Conservation (phyloP, 1,140 invertebrate species). For the Bombus turneri region DNA sequence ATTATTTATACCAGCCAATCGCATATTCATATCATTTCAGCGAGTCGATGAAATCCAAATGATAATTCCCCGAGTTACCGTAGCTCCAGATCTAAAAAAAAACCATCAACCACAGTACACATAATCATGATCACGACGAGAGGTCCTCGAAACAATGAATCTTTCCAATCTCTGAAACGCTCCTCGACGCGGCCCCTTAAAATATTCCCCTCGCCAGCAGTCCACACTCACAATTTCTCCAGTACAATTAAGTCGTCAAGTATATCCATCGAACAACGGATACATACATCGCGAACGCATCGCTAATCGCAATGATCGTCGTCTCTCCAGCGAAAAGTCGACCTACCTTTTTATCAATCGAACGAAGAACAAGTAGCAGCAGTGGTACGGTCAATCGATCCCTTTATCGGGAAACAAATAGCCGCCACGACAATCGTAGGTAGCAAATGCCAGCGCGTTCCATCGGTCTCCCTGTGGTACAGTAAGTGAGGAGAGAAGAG, state of each 20-base stretch:
- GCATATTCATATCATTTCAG: not conserved
- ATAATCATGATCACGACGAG: not conserved
- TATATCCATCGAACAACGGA: too few relatives aligned
- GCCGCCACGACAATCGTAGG: not conserved
- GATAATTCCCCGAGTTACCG: not conserved
- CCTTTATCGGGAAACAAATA: not conserved
- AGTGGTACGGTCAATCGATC: not conserved
- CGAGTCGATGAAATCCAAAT: not conserved
- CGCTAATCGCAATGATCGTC: not conserved
- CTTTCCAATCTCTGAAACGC: not conserved
- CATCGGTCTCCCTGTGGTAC: not conserved
- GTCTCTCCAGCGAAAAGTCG: not conserved
- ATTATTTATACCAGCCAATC: not conserved
- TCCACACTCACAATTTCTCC: not conserved
- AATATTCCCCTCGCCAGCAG: not conserved
- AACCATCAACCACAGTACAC: too few relatives aligned
- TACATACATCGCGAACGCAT: not conserved
- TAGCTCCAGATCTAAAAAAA: not conserved
- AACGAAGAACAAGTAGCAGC: not conserved
- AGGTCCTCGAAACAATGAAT: not conserved
- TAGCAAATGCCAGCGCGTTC: not conserved
- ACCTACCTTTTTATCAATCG: not conserved
- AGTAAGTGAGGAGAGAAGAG: not conserved
- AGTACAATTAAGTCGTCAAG: slow-evolving; percentile 6
- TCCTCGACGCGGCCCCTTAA: not conserved